Evolutionary conservation across 2,888 invertebrate species (phyloP), one percentile per base, ranked within the genome.

Genomic region (Latheticus oryzae): DNA sequence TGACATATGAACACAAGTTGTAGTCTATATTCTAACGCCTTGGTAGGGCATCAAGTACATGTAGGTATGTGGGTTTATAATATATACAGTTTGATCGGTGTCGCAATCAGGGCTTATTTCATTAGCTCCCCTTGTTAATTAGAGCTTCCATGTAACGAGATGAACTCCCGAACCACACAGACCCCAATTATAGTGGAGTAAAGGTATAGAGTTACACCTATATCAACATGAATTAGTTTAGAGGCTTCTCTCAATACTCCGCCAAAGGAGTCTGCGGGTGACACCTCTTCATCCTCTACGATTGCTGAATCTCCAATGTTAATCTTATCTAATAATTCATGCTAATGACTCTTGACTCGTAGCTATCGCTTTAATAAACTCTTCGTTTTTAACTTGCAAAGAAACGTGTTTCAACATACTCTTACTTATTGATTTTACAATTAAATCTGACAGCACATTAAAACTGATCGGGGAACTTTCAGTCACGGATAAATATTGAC

Each of bases 51-150:
- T 21, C 32, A 13, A 13, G n/a, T 28, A 33, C 33, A 16, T 3
- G 7, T 47, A n/a, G 23, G 47, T 19, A 63, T 59, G 64, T 62
- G 54, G 62, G 60, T 60, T 58, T 64, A 64, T 62, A 56, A 58
- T 59, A 64, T 67, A 67, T 64, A 64, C 60, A 64, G 70, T 69
- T 67, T 73, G 74, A 75, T 76, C 72, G 75, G 74, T 73, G 75
- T 73, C 72, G 74, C 76, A 78, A 78, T 78, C 77, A 76, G 69
- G 73, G 72, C 73, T 76, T 76, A 77, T 77, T 78, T 75, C 75
- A 76, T 78, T 78, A 77, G 71, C 72, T 71, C 68, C 73, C 72
- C 74, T 74, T 73, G 75, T 77, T 77, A 78, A 77, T 78, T 77
- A 74, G 74, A 68, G 71, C 70, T 69, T 69, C 72, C 71, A 68